Conservation (phyloP, 2,888 invertebrate genomes). For the Gandaritis pyraliata region DNA sequence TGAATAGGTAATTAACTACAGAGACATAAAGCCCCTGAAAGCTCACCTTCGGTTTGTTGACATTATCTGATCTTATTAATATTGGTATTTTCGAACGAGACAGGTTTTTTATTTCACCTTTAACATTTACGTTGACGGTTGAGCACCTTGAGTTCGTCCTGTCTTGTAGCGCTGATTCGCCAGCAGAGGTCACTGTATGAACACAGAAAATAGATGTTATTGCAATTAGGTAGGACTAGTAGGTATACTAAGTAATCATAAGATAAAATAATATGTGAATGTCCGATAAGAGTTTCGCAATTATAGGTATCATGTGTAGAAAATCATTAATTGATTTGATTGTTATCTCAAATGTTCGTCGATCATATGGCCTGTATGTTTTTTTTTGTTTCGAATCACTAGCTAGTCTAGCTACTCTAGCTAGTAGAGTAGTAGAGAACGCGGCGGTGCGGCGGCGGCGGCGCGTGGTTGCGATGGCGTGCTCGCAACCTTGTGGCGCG, state of each 20-base stretch:
- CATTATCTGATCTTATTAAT: slow-evolving; percentile 58
- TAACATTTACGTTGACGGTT: slow-evolving; percentile 59
- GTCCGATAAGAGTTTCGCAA: slow-evolving; percentile 61
- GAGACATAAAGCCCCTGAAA: slow-evolving; percentile 33
- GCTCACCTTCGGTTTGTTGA: slow-evolving; percentile 68
- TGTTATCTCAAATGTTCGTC: not conserved
- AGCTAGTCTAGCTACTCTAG: too few relatives aligned
- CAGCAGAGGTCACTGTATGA: slow-evolving; percentile 64
- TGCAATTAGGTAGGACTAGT: slow-evolving; percentile 31
- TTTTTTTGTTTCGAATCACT: slow-evolving; percentile 29
- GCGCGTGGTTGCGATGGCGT: slow-evolving; percentile 37
- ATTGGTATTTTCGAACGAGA: slow-evolving; percentile 52
- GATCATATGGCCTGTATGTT: not conserved
- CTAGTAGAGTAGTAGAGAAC: slow-evolving; percentile 41
- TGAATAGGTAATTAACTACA: slow-evolving; percentile 21
- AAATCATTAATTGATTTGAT: slow-evolving; percentile 2
- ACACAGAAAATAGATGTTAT: slow-evolving; percentile 48
- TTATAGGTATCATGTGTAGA: slow-evolving; percentile 17
- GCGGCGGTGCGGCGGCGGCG: too few relatives aligned
- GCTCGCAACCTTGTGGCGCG: slow-evolving; percentile 76
- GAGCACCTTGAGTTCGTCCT: slow-evolving; percentile 60
- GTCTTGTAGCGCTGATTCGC: slow-evolving; percentile 51
- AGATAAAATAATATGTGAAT: slow-evolving; percentile 57
- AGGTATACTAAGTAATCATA: slow-evolving; percentile 36
- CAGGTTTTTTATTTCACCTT: slow-evolving; percentile 63